phyloP scores from a whole-genome alignment of 2,888 invertebrate genomes.

The Drosophila parthenogenetica region DNA sequence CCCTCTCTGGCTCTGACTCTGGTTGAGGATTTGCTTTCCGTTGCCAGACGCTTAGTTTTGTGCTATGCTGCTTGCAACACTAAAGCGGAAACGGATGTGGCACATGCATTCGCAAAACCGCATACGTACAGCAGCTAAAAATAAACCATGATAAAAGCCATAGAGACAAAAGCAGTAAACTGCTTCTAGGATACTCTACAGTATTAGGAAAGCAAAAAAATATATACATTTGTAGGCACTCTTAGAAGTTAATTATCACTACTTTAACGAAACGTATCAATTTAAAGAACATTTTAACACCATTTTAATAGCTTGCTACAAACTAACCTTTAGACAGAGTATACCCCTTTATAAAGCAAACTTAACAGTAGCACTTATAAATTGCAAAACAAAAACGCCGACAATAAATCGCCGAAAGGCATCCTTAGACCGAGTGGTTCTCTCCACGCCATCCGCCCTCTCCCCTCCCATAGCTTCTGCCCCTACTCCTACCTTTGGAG shows the following conservation, averaged over 20 bases:
- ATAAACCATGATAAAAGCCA: slow-evolving; percentile 5
- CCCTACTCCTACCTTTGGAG: not conserved
- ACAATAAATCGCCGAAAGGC: slow-evolving; percentile 52
- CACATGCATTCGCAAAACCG: slow-evolving; percentile 68
- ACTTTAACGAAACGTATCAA: no score
- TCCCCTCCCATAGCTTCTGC: no score
- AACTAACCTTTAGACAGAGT: not conserved
- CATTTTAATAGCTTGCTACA: no score
- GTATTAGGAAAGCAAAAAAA: not conserved
- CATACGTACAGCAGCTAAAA: slow-evolving; percentile 42
- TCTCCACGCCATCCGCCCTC: not conserved
- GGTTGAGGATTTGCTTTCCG: slow-evolving; percentile 12
- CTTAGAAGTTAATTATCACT: not conserved
- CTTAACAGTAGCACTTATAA: slow-evolving; percentile 38
- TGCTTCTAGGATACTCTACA: slow-evolving; percentile 22
- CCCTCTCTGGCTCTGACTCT: slow-evolving; percentile 7
- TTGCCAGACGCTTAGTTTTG: slow-evolving; percentile 29
- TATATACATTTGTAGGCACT: not conserved
- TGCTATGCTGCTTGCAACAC: slow-evolving; percentile 38
- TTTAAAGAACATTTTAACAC: no score
- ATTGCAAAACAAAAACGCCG: slow-evolving; percentile 43
- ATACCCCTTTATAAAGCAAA: not conserved
- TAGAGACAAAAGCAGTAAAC: not conserved
- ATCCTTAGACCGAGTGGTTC: slow-evolving; percentile 18
- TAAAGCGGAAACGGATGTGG: slow-evolving; percentile 71